Base-by-base conservation (phyloP, 2,113 vertebrate species). In the Etheostoma cragini region DNA sequence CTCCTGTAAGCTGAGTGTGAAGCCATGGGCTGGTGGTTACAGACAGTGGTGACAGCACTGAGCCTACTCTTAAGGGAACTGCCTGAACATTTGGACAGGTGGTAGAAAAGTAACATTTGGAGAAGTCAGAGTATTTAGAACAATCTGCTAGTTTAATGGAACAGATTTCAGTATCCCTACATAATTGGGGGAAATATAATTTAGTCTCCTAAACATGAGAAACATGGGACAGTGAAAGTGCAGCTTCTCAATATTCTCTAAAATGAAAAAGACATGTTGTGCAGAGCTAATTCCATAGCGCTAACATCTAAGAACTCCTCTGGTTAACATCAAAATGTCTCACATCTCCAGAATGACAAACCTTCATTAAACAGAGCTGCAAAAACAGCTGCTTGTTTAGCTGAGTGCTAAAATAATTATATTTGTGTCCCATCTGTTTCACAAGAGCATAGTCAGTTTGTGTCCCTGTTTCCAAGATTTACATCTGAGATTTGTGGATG, bases 391-490 rank as follows among this genome's bases (percentile, higher is more conserved):
- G 56, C 38, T 57, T 30, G 22, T 38, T 30, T 11, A n/a, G 45
- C 17, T 6, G 45, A 33, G 22, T 14, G 42, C 5, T 50, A 24
- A 13, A 38, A 14, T 15, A 46, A 58, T 24, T 8, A 38, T 45
- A 54, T 75, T 19, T 65, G 4, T 64, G 72, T 26, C 60, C 26
- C 17, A 8, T 57, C 38, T 47, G 68, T 54, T 24, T 72, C 14
- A 57, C 15, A 71, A 19, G 5, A 72, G 38, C 17, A 1, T 47
- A 2, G 12, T 8, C 69, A 58, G 38, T 38, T 54, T 22, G 4
- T 22, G 38, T 76, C 19, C 4, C 38, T 19, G 15, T 58, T 30
- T 68, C 15, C 26, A 14, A 33, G 42, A 57, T 67, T 3, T 50
- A 0, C 8, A 35, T 57, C 50, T 14, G 11, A 76, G 35, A 64